phyloP scores from a whole-genome alignment of 2,888 invertebrate species.

The Trypoxylon attenuatum region DNA sequence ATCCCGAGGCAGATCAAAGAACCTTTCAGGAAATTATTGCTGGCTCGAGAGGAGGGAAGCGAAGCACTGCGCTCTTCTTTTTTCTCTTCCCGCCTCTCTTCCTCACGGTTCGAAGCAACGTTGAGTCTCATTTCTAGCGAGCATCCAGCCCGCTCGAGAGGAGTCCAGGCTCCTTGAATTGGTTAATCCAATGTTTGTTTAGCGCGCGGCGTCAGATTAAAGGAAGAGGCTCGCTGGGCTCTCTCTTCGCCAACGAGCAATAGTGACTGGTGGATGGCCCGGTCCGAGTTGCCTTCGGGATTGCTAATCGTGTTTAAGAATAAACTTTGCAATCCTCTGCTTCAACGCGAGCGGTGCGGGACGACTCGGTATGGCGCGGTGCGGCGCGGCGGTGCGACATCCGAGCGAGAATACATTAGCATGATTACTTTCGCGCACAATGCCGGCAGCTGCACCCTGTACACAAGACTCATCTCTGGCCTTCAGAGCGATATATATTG shows the following conservation, averaged over 20 bases:
- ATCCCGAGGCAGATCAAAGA: background rate
- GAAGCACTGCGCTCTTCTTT: too few relatives aligned
- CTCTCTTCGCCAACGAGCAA: background rate
- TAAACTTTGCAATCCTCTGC: slow-evolving; percentile 47
- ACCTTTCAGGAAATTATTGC: background rate
- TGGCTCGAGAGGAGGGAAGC: background rate
- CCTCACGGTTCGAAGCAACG: background rate
- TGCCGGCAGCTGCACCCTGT: slow-evolving; percentile 54
- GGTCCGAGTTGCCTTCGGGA: slow-evolving; percentile 30
- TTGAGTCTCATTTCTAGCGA: background rate
- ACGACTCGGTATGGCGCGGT: too few relatives aligned
- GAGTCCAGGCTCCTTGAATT: slow-evolving; percentile 28
- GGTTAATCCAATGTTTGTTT: slow-evolving; percentile 46
- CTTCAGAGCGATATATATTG: slow-evolving; percentile 38
- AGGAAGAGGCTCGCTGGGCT: slow-evolving; percentile 10
- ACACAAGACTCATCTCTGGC: slow-evolving; percentile 48
- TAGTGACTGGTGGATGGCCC: background rate
- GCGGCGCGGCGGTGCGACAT: slow-evolving; percentile 42
- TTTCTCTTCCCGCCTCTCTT: background rate
- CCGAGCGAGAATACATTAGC: slow-evolving; percentile 56
- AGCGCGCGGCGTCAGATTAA: slow-evolving; percentile 42
- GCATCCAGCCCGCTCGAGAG: background rate
- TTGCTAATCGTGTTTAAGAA: slow-evolving; percentile 59
- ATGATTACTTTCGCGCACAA: slow-evolving; percentile 57
- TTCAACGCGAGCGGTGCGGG: too few relatives aligned